These are phyloP conservation scores for Clistopyga incitator DNA, from an alignment of 2,888 invertebrate species.

Conservation along the genomic window DNA sequence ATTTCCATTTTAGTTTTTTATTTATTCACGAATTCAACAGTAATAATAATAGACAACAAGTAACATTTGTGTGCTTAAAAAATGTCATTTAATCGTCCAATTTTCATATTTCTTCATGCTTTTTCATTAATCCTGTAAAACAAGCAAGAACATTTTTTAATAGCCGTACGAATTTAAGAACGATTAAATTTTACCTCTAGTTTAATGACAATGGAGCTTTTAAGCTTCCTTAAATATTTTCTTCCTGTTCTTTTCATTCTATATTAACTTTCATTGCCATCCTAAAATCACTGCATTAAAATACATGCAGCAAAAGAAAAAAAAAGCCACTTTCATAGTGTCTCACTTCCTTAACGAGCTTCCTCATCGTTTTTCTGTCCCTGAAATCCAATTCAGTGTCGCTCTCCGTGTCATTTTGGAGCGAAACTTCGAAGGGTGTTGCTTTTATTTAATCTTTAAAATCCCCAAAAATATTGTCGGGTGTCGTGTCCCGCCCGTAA, in stretches of 20 bases:
- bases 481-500: slow-evolving; percentile 42
- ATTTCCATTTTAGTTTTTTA: too few species aligned
- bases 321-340: background rate
- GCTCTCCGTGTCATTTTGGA: slow-evolving; percentile 1
- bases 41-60: too few species aligned
- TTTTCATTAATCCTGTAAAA: too few species aligned
- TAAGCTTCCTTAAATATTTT: too few species aligned
- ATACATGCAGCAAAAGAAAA: background rate
- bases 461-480: slow-evolving; percentile 35
- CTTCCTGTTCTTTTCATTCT: background rate
- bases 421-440: background rate
- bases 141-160: too few species aligned
- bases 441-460: slow-evolving; percentile 18
- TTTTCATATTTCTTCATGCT: too few species aligned
- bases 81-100: too few species aligned
- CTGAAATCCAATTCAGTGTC: slow-evolving; percentile 1
- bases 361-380: slow-evolving; percentile 3
- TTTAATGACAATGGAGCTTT: too few species aligned
- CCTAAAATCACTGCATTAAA: background rate
- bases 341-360: slow-evolving; percentile 35
- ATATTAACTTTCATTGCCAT: background rate
- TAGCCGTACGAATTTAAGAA: too few species aligned
- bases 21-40: too few species aligned
- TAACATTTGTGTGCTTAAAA: too few species aligned
- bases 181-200: too few species aligned